A percentile compares a stretch with the other conserved stretches of the same genome.
Evolutionary conservation across 2,797 vertebrate genomes (phyloP).

Genomic region (Cirrhinus molitorella): DNA sequence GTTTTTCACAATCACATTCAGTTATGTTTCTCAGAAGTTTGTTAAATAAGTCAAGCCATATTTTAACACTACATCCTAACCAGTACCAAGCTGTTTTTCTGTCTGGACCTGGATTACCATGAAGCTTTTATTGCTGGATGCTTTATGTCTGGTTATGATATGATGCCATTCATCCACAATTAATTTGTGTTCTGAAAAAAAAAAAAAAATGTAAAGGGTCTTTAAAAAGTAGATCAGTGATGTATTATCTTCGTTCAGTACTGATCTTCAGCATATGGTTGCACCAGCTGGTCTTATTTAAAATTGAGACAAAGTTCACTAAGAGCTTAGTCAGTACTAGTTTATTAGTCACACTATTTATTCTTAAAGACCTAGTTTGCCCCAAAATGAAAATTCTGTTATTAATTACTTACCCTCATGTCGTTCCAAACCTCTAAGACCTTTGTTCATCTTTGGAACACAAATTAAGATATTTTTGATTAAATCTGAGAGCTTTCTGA

Average conservation of each 20-base stretch:
- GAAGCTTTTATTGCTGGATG: neutral
- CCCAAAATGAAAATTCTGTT: no score
- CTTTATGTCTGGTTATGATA: neutral
- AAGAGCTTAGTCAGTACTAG: neutral
- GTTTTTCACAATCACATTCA: neutral
- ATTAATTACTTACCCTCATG: no score
- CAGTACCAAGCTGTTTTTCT: neutral
- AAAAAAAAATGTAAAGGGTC: neutral
- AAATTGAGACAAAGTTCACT: no score
- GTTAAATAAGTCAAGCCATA: neutral
- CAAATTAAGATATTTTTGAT: no score
- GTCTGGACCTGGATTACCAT: neutral
- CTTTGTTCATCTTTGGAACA: no score
- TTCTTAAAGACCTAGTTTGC: no score
- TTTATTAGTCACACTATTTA: neutral
- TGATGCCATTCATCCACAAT: neutral
- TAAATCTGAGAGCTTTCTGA: no score
- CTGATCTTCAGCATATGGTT: neutral
- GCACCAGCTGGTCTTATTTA: neutral
- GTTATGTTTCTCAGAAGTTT: slow-evolving; percentile 3
- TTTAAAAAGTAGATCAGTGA: neutral
- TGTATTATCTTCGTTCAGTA: neutral
- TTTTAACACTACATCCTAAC: neutral
- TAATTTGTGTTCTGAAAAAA: neutral
- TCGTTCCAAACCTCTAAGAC: no score